phyloP scores from a whole-genome alignment of 2,888 invertebrate species.

The Drosophila anomelani region DNA sequence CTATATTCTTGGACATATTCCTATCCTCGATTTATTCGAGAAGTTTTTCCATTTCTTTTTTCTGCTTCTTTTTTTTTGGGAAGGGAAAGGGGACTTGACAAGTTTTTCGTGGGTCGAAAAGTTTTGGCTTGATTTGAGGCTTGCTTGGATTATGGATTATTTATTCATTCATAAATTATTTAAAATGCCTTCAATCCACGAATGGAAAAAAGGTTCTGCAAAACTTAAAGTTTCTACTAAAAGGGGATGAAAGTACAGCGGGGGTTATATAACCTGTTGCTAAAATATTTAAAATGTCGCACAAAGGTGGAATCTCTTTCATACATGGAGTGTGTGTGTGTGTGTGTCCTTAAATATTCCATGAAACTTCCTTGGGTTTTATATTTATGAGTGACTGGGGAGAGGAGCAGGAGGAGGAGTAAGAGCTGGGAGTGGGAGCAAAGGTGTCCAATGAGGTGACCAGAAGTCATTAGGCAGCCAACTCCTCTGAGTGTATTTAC shows the following conservation, averaged over 20 bases:
- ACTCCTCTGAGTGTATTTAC: conserved; percentile 50
- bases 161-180: conserved; percentile 69
- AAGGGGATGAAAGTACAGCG: background rate
- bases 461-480: conserved; percentile 47
- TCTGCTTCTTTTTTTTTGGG: background rate
- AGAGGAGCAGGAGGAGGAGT: background rate
- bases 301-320: conserved; percentile 32
- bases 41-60: conserved; percentile 16
- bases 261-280: conserved; percentile 45
- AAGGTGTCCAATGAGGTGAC: conserved; percentile 12
- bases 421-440: background rate
- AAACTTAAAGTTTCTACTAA: conserved; percentile 18
- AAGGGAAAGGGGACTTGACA: conserved; percentile 3
- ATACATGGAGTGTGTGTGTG: conserved; percentile 2
- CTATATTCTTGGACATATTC: background rate
- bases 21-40: background rate
- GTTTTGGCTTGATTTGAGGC: conserved; percentile 65
- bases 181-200: conserved; percentile 53
- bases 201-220: conserved; percentile 10
- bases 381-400: conserved; percentile 39
- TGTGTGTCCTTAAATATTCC: conserved; percentile 32
- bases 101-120: conserved; percentile 17
- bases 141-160: conserved; percentile 49
- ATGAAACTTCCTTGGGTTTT: conserved; percentile 28
- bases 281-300: conserved; percentile 48